Conservation (phyloP, 2,797 vertebrate species). For the Gymnoscopelus braueri region DNA sequence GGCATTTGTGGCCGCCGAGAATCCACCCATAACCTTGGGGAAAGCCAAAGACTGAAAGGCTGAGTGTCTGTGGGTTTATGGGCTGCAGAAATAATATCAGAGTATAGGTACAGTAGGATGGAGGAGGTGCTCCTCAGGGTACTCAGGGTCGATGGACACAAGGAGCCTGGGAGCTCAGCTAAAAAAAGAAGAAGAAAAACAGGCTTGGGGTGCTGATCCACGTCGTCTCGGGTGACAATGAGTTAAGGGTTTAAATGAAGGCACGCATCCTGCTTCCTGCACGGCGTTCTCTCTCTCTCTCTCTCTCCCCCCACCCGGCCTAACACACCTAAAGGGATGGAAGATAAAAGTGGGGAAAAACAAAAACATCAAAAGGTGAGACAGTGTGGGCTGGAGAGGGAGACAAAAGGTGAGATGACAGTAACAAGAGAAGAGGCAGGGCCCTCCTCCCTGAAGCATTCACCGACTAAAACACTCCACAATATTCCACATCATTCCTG, state of each 20-base stretch:
- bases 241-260: constrained; percentile 97
- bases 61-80: constrained; percentile 38
- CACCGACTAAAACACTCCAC: constrained; percentile 46
- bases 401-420: neutral
- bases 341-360: constrained; percentile 17
- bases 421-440: neutral
- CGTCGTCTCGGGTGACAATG: constrained; percentile 88
- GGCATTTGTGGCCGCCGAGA: constrained; percentile 68
- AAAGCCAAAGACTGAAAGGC: constrained; percentile 58
- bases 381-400: neutral
- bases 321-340: constrained; percentile 92
- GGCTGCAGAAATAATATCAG: constrained; percentile 54
- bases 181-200: constrained; percentile 29
- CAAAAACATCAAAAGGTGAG: constrained; percentile 1
- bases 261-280: constrained; percentile 93
- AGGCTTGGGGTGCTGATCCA: constrained; percentile 83
- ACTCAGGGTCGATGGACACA: constrained; percentile 56
- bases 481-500: constrained; percentile 37
- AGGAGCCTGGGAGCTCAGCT: constrained; percentile 65
- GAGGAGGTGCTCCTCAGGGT: constrained; percentile 56
- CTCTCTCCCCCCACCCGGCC: constrained; percentile 70
- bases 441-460: constrained; percentile 23
- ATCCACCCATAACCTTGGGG: constrained; percentile 63
- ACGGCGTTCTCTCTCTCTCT: constrained; percentile 57
- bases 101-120: constrained; percentile 59